Evolutionary conservation across 2,113 vertebrate genomes (phyloP), one percentile per base, ranked within the genome.

Genomic region (Mugil cephalus): DNA sequence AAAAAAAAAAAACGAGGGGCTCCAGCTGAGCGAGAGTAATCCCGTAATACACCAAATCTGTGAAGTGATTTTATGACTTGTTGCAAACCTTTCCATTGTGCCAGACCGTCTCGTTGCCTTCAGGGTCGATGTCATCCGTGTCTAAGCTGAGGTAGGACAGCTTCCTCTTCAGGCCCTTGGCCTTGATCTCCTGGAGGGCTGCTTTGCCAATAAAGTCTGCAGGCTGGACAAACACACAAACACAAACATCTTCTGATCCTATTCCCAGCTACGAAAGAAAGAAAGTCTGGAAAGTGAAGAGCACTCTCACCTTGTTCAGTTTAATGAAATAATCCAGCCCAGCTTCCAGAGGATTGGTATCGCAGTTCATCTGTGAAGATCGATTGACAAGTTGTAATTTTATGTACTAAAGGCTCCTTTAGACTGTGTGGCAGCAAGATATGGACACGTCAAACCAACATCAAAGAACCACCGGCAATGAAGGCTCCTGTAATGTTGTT

Each of bases 21-120:
- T n/a, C 7, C 1, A 4, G 13, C 0, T 40, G 6, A 15, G n/a
- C 30, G 7, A 55, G 34, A 36, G n/a, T 1, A 2, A 48, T 18
- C 53, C 42, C 12, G 51, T 15, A 35, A 42, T 14, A 42, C 14
- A 9, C 1, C 4, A 17, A 15, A 30, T 17, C 18, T 12, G n/a
- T 8, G 15, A 48, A 50, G 6, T 50, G 30, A 45, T 8, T 30
- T 38, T 17, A 1, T 38, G 17, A 17, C 10, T 18, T 9, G 35
- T 7, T 4, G 4, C 92, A 90, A 67, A 96, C 98, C 95, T 97
- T 95, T 80, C 93, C 95, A 5, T 96, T 88, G 74, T 93, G 83
- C 98, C 98, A 99, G 76, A 99, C 77, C 6, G 96, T 99, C 87
- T 99, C 98, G 60, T 99, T 99, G 87, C 98, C 98, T 86, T 99